Base-by-base conservation (phyloP, 2,797 vertebrate genomes). In the Caiman crocodilus region DNA sequence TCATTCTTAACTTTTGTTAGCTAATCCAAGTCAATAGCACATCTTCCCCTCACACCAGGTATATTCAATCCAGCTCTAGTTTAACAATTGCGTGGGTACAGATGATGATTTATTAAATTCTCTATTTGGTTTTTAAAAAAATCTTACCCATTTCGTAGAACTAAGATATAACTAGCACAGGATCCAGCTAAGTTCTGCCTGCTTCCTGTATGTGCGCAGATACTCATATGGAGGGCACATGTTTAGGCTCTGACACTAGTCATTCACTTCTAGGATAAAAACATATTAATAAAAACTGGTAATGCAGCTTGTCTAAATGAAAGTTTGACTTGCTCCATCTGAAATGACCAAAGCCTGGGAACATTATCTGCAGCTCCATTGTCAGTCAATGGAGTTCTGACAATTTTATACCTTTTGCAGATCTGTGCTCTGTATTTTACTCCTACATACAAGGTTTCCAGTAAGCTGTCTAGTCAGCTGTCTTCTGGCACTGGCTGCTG, bases 101-200 rank as follows among this genome's bases (percentile, higher is more conserved):
- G 42, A 5, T 0, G 1, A 12, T 73, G 87, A 60, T 60, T 42
- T 63, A 87, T 63, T 30, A 60, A 58, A 77, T 7, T 65, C 82
- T 92, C 85, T 87, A 56, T 85, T 1, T 1, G 42, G 42, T 50
- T 50, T 90, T 95, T 86, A 74, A 83, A 64, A 64, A 78, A 87
- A 79, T 92, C 76, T 76, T 82, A 5, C 87, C 61, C 1, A 30
- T 76, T 56, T 64, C 32, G 5, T 63, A 75, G 67, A 87, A 93
- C 42, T 16, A 1, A 74, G 28, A 67, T 58, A 83, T 79, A 87
- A 84, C 5, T 60, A 81, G 50, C 75, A 64, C 93, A 86, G 16
- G 12, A 35, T 55, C 13, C 23, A 59, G 56, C 71, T 85, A 61
- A 1, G 21, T 65, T 55, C 10, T 35, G 65, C n/a, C 64, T 21